Base-by-base conservation (phyloP, 2,113 vertebrate genomes). In the Otolemur garnettii region DNA sequence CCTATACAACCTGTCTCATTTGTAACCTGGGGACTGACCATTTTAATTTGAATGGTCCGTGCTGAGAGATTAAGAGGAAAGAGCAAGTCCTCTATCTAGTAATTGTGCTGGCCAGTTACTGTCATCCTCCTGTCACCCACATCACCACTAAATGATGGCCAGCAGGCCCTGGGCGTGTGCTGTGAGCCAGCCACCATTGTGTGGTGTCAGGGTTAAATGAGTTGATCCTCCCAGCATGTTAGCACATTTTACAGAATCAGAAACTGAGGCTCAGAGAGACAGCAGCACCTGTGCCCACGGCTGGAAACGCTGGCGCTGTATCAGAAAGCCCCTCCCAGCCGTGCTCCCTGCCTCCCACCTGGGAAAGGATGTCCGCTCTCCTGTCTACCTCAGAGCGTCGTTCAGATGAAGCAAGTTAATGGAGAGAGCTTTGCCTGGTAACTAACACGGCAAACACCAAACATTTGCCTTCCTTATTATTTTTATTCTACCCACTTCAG, bases 101-200 rank as follows among this genome's bases (percentile, higher is more conserved):
- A 78, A 30, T 1, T 1, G 28, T 10, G 14, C n/a, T 7, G 5
- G 45, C 45, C 64, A 14, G 22, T 10, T 5, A 6, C 35, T 33
- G 24, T 12, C 19, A 0, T 26, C n/a, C 12, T 18, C 45, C 17
- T 11, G 72, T 38, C 57, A 24, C 60, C 50, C 30, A 7, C 2
- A 8, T 38, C 60, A 28, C 26, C 15, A 0, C 13, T 45, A 26
- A 14, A 7, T 2, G 5, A 9, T 8, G 24, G 68, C 28, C 4
- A 5, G 3, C 1, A 5, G 7, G 22, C 62, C 7, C 0, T 0
- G 24, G 9, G 2, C 59, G 0, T 1, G 0, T 22, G 14, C 28
- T 15, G 3, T 2, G 38, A 69, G 38, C 69, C 50, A 4, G 38
- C 17, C 7, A 2, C 35, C 2, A 4, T 13, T 24, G 35, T 3